Evolutionary conservation across 2,113 vertebrate species (phyloP), one percentile per base, ranked within the genome.

Genomic region (Myrmecophaga tridactyla): DNA sequence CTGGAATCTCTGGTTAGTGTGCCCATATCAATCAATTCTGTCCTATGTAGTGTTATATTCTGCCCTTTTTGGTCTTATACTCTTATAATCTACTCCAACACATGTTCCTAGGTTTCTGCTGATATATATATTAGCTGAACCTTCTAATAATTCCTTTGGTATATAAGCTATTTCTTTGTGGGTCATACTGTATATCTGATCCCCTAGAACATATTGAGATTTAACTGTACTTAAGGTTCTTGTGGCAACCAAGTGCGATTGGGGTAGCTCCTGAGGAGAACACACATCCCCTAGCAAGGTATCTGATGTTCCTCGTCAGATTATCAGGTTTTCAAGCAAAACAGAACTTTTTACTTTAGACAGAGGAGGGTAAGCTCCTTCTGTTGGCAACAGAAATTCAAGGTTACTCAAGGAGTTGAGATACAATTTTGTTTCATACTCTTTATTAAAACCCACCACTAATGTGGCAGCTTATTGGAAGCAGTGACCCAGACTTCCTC

Each of bases 281-380:
- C 80, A 21, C 21, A 31, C 29, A 90, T 43, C 39, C 27, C 39
- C 34, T 83, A 62, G n/a, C 41, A 69, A 88, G n/a, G 21, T 25
- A 34, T 78, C 51, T 89, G 41, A n/a, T n/a, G n/a, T 62, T n/a
- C 17, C 36, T 12, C 56, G 48, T 60, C 39, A 43, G n/a, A n/a
- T 84, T 51, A 51, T 29, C n/a, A 69, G 41, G 34, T 83, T 88
- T 92, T 95, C 85, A 83, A 77, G 43, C 48, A 95, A 83, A 88
- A 73, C 34, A 48, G 46, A 11, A 14, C 46, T 75, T 48, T 48
- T 82, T 75, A 48, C 76, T 58, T 39, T 39, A 51, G 75, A 43
- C 70, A 69, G 34, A 73, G 41, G 34, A 41, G 34, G 21, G 39
- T 23, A 43, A 73, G 23, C 70, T 43, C 43, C 2, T 43, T 43